Evolutionary conservation across 1,140 invertebrate genomes (phyloP), one percentile per base, ranked within the genome.

Genomic region (Hycleus phaleratus): DNA sequence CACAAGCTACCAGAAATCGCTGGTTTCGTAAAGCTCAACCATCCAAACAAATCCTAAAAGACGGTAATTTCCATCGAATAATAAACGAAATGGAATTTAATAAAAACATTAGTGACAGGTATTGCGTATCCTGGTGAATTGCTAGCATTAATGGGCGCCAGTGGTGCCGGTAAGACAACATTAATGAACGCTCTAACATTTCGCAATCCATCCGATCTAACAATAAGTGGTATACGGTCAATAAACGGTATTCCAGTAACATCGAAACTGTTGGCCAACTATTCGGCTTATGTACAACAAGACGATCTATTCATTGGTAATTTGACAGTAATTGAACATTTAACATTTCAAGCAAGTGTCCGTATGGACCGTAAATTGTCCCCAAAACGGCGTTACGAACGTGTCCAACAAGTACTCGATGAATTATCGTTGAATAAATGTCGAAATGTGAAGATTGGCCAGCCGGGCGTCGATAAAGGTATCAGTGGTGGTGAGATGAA

Each of bases 401-500:
- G 93, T 67, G 93, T 98, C 0, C 87, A 96, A 60, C 87, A 95
- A 77, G 91, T 97, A 24, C 91, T 97, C 53, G 76, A 81, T 49
- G 91, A 95, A 88, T 75, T 97, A 50, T 87, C 88, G 4, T 75
- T 98, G 46, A 82, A 78, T 46, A 93, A 93, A 77, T 95, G 92
- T 71, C 83, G 85, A 75, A 84, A 93, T 62, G 95, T 92, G 10
- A 78, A 88, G 9, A 97, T 97, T 61, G 93, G 93, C 2, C 83
- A 88, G 58, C 84, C 89, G 0, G 93, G 93, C 1, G 76, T 85
- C 46, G 74, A 92, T 1, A 95, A 95, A 77, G 93, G 95, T 0
- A 88, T 98, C 26, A 97, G 94, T 0, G 95, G 95, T 11, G 95
- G 95, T 0, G 96, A 98, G 77, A 90, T 88, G 78, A 97, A 96